A percentile compares a stretch with the other conserved stretches of the same genome.
These are phyloP conservation scores for Heteropelma amictum DNA, from an alignment of 2,888 invertebrate species.

Conservation along the genomic window DNA sequence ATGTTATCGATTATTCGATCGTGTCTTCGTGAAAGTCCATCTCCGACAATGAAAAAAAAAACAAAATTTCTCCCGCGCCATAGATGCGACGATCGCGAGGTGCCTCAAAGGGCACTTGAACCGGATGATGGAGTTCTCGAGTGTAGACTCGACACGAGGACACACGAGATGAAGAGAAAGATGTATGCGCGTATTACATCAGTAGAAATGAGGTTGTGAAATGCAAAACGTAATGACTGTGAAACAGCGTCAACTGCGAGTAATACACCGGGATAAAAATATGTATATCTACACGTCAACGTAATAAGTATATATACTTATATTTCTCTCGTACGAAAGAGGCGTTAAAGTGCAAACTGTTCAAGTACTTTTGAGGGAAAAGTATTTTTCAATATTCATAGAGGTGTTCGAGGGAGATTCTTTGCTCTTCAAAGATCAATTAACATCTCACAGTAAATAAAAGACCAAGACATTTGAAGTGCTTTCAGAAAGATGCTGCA, in stretches of 20 bases:
- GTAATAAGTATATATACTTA: background rate
- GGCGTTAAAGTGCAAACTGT: background rate
- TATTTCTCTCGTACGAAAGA: background rate
- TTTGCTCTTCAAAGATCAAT: background rate
- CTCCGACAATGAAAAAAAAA: no score
- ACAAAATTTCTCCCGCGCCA: no score
- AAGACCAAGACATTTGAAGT: background rate
- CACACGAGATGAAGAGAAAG: constrained; percentile 16
- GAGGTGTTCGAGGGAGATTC: background rate
- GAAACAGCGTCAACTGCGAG: constrained; percentile 60
- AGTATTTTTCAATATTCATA: background rate
- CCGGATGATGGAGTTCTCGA: constrained; percentile 40
- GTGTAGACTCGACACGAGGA: background rate
- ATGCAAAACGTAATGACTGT: constrained; percentile 67
- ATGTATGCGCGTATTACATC: constrained; percentile 66
- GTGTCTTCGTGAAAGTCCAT: constrained; percentile 42
- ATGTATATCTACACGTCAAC: background rate
- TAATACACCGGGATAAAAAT: background rate
- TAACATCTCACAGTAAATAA: background rate
- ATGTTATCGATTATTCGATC: background rate
- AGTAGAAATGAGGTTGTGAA: constrained; percentile 74
- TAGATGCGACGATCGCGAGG: constrained; percentile 15
- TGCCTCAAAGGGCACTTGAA: constrained; percentile 52
- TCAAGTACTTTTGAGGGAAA: background rate
- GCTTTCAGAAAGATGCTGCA: no score